Evolutionary conservation across 2,113 vertebrate genomes (phyloP).

Genomic region (Struthio camelus): DNA sequence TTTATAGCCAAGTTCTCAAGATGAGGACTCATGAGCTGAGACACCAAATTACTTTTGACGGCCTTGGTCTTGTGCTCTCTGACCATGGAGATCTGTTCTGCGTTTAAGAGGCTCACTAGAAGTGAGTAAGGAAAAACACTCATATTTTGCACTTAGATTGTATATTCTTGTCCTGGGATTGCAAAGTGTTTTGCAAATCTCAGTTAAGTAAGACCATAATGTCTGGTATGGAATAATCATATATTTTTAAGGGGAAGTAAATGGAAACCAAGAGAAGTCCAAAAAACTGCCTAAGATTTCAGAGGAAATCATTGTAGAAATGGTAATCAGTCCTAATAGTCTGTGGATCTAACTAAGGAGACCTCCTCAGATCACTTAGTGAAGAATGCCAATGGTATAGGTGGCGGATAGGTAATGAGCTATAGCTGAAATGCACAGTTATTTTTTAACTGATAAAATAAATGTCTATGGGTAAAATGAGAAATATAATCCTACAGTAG

Average conservation of each 20-base stretch:
- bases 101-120: not conserved
- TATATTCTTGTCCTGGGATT: not conserved
- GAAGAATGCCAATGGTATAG: not conserved
- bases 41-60: not conserved
- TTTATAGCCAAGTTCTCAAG: not conserved
- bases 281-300: not conserved
- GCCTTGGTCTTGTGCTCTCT: not conserved
- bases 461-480: not conserved
- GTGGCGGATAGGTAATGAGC: not conserved
- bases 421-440: not conserved
- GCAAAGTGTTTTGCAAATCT: not conserved
- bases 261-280: not conserved
- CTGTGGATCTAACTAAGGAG: not conserved
- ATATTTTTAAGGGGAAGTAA: not conserved
- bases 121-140: not conserved
- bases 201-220: not conserved
- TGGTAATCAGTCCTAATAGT: not conserved
- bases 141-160: not conserved
- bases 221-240: not conserved
- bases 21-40: not conserved
- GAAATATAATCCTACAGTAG: conserved; percentile 33
- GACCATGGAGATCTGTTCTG: not conserved
- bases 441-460: not conserved
- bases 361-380: not conserved
- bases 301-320: not conserved